Conservation (phyloP, 2,888 invertebrate genomes). For the Altica lythri region DNA sequence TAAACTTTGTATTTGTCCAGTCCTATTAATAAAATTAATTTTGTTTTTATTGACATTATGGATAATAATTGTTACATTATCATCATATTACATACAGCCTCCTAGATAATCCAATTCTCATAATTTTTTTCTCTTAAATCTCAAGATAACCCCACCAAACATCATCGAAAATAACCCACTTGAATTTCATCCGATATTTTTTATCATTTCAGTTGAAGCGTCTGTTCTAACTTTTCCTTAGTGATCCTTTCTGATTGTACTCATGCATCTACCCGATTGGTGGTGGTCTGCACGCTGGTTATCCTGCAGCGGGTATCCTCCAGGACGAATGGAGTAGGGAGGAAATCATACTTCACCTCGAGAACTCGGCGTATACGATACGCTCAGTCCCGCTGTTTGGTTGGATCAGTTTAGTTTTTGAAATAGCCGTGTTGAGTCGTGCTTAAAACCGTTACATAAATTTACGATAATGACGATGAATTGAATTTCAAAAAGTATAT, state of each 20-base stretch:
- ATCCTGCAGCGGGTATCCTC: slow-evolving; percentile 44
- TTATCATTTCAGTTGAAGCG: slow-evolving; percentile 3
- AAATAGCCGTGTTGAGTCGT: slow-evolving; percentile 8
- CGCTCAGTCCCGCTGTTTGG: slow-evolving; percentile 6
- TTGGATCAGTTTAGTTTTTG: slow-evolving; percentile 23
- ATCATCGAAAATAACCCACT: slow-evolving; percentile 1
- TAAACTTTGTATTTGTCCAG: too few relatives aligned
- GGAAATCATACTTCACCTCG: slow-evolving; percentile 43
- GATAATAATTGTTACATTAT: too few relatives aligned
- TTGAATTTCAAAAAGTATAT: slow-evolving; percentile 4
- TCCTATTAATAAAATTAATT: too few relatives aligned
- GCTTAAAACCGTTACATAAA: slow-evolving; percentile 22
- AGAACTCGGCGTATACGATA: slow-evolving; percentile 12
- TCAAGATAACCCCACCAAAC: background rate
- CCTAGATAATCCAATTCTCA: too few relatives aligned
- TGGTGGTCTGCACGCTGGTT: slow-evolving; percentile 38
- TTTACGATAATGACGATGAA: slow-evolving; percentile 14
- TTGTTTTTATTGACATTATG: too few relatives aligned
- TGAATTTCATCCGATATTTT: background rate
- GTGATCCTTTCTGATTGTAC: slow-evolving; percentile 19
- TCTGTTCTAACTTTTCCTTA: background rate
- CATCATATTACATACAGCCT: too few relatives aligned
- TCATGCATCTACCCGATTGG: slow-evolving; percentile 16
- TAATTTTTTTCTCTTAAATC: too few relatives aligned
- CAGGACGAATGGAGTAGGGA: slow-evolving; percentile 48